phyloP scores from a whole-genome alignment of 2,888 invertebrate genomes.

The Terebella lapidaria region DNA sequence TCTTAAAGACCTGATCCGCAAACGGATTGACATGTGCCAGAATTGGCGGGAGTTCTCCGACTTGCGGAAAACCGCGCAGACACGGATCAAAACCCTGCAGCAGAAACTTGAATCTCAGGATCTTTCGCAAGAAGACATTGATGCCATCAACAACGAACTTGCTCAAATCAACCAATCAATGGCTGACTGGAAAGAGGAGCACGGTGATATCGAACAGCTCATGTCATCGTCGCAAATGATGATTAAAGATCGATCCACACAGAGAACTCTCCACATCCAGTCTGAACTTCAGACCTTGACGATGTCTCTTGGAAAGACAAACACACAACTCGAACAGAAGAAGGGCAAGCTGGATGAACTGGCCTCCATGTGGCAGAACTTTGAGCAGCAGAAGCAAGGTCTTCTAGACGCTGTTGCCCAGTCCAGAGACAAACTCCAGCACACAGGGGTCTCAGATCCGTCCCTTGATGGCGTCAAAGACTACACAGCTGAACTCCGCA shows the following conservation, averaged over 20 bases:
- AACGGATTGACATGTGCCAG: conserved; percentile 35
- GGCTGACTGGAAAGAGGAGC: conserved; percentile 33
- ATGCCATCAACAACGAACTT: conserved; percentile 67
- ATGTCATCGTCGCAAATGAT: conserved; percentile 38
- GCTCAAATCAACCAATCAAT: conserved; percentile 59
- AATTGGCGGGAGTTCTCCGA: conserved; percentile 71
- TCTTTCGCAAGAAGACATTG: conserved; percentile 64
- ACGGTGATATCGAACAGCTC: conserved; percentile 38
- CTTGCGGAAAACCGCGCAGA: conserved; percentile 75
- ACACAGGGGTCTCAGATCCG: conserved; percentile 1
- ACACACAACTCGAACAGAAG: conserved; percentile 32
- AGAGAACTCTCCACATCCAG: conserved; percentile 42
- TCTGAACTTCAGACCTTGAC: conserved; percentile 37
- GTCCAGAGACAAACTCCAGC: conserved; percentile 4
- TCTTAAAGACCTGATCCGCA: background rate
- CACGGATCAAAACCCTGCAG: conserved; percentile 73
- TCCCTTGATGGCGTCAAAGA: conserved; percentile 11
- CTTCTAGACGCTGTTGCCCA: background rate
- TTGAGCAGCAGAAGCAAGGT: conserved; percentile 59
- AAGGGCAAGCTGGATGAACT: conserved; percentile 50
- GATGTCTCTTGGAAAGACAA: conserved; percentile 1
- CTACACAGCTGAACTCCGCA: conserved; percentile 24
- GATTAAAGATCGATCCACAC: conserved; percentile 43
- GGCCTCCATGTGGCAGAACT: conserved; percentile 68
- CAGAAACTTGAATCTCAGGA: conserved; percentile 75